These are phyloP conservation scores for Pseudomyrmex cubaensis DNA, from an alignment of 1,140 invertebrate species.

Conservation along the genomic window DNA sequence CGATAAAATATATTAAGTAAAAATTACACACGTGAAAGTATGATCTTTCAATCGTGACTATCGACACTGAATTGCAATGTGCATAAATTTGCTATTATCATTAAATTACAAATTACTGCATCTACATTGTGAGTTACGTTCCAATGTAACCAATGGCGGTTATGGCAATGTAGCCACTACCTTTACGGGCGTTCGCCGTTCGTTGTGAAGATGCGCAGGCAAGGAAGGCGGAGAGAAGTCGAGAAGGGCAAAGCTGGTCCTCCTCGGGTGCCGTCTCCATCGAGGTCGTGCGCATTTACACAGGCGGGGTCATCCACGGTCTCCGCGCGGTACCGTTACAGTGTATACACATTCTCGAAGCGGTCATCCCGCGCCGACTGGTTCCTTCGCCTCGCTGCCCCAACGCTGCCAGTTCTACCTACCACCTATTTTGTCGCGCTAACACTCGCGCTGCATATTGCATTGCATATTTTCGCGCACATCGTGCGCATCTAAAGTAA, in stretches of 20 bases:
- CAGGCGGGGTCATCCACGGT: constrained; percentile 83
- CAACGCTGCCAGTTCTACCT: constrained; percentile 8
- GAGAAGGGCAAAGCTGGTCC: constrained; percentile 66
- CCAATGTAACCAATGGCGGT: constrained; percentile 4
- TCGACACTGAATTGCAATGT: neutral
- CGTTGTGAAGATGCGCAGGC: constrained; percentile 33
- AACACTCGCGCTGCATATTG: neutral
- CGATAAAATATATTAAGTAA: too few species aligned
- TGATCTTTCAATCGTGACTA: too few species aligned
- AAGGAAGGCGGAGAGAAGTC: constrained; percentile 27
- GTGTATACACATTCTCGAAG: constrained; percentile 76
- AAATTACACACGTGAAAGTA: too few species aligned
- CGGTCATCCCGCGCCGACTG: constrained; percentile 65
- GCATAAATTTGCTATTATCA: constrained; percentile 7
- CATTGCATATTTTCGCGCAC: constrained; percentile 76
- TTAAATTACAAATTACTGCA: constrained; percentile 7
- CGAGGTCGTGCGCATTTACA: constrained; percentile 83
- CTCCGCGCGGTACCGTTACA: constrained; percentile 81
- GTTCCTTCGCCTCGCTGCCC: neutral
- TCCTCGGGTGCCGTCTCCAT: constrained; percentile 72
- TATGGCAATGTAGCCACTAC: neutral
- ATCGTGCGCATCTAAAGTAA: constrained; percentile 66
- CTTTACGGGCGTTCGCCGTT: neutral
- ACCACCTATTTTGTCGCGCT: constrained; percentile 41
- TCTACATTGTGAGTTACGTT: neutral